Evolutionary conservation across 2,797 vertebrate genomes (phyloP), one percentile per base, ranked within the genome.

Genomic region (Phoxinus dragarum): DNA sequence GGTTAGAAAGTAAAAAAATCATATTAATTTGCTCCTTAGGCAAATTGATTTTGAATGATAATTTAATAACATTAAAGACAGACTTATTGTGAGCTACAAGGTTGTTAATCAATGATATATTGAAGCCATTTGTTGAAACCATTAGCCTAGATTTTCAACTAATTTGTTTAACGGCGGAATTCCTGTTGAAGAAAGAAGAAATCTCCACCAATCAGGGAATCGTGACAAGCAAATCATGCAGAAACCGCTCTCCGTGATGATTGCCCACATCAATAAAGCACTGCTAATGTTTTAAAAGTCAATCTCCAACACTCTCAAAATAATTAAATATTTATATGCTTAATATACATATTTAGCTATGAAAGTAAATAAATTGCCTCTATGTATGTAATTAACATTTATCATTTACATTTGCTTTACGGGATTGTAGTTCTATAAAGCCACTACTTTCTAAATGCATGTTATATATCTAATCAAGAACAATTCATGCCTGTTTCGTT

Each of bases 131-230:
- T 21, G 47, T 34, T 74, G n/a, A 75, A 54, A 34, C 4, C 17
- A 54, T 75, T 3, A 54, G 47, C 10, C 47, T 21, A 56, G 11
- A 56, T 54, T 38, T 56, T 76, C 11, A 76, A 56, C 6, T 56
- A 4, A 56, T 56, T 23, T 19, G 17, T 34, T 34, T 12, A 34
- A 12, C 9, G 21, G 47, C 36, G 11, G 6, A n/a, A 56, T 76
- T 76, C 73, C 49, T 75, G 9, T 21, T 36, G 34, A 75, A 75
- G 31, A 75, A 54, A 6, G n/a, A 75, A 75, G 31, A 54, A 8
- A 75, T 6, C 3, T 23, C 10, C 5, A 54, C 31, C 19, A 36
- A 6, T 36, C 34, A 0, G n/a, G 12, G 21, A 73, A 31, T 31
- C 4, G 0, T 0, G 3, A 47, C 14, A 11, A 38, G 34, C 54